Conservation (phyloP, 2,797 vertebrate species). For the Clamator glandarius region DNA sequence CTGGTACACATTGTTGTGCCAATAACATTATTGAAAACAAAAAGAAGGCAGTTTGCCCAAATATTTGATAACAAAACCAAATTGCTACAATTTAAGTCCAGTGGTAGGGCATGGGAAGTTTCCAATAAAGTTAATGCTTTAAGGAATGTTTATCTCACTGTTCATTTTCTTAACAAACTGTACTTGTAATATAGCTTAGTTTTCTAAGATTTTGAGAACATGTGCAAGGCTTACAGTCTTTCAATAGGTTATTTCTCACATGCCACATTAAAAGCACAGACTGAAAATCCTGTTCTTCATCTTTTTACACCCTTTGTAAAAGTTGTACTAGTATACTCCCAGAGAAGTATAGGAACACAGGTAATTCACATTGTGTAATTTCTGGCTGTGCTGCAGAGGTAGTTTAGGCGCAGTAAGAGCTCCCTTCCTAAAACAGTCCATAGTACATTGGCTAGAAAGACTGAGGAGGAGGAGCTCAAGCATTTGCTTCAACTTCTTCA, state of each 20-base stretch:
- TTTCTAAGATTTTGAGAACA: background rate
- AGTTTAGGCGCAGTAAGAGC: background rate
- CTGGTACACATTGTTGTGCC: background rate
- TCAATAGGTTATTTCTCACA: background rate
- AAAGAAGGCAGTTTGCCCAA: background rate
- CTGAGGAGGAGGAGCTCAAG: slow-evolving; percentile 17
- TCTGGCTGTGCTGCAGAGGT: background rate
- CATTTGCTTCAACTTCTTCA: slow-evolving; percentile 53
- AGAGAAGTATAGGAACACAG: background rate
- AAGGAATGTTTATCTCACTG: background rate
- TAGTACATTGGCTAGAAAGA: slow-evolving; percentile 33
- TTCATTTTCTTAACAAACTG: background rate
- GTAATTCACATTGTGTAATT: background rate
- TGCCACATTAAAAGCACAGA: background rate
- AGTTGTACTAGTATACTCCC: background rate
- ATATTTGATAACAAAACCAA: background rate
- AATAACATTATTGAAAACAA: background rate
- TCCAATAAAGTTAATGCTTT: background rate
- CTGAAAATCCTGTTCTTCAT: background rate
- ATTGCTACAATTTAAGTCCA: background rate
- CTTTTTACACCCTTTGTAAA: background rate
- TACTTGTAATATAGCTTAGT: background rate
- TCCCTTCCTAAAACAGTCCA: slow-evolving; percentile 26
- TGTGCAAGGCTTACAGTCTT: background rate
- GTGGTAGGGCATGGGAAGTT: background rate